A percentile compares a stretch with the other conserved stretches of the same genome.
phyloP scores from a whole-genome alignment of 2,888 invertebrate genomes.

The Caenorhabditis doughertyi region DNA sequence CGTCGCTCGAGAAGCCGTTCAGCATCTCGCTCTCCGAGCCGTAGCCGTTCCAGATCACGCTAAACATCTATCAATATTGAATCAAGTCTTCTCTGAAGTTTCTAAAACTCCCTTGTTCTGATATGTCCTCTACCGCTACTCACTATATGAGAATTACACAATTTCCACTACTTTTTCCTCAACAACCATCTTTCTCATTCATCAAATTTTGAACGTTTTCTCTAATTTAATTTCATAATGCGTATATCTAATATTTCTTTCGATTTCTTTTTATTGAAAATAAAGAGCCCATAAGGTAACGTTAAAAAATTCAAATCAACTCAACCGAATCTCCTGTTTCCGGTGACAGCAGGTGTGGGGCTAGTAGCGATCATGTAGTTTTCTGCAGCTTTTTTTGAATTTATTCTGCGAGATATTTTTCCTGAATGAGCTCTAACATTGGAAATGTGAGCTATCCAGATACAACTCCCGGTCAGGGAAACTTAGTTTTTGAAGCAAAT shows the following conservation, averaged over 20 bases:
- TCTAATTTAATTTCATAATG: too few species aligned
- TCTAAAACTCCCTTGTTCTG: neutral
- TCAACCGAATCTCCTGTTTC: constrained; percentile 11
- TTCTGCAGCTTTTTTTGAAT: neutral
- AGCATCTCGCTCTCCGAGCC: constrained; percentile 33
- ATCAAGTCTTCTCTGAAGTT: neutral
- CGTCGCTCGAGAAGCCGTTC: constrained; percentile 40
- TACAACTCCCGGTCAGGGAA: constrained; percentile 83
- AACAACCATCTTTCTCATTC: too few species aligned
- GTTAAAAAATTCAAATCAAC: constrained; percentile 1
- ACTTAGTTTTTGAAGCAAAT: constrained; percentile 85
- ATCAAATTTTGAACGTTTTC: too few species aligned
- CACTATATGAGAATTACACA: too few species aligned
- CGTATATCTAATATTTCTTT: too few species aligned
- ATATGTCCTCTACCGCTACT: constrained; percentile 13
- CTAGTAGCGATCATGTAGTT: neutral
- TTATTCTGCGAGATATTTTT: neutral
- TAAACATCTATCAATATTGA: neutral
- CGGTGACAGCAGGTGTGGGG: too few species aligned
- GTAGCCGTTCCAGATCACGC: constrained; percentile 33
- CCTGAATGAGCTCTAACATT: constrained; percentile 65
- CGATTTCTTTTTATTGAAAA: neutral
- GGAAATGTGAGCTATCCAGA: constrained; percentile 84
- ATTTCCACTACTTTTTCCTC: too few species aligned
- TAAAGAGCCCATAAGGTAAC: neutral